Conservation (phyloP, 2,888 invertebrate genomes). For the Xylota sylvarum region DNA sequence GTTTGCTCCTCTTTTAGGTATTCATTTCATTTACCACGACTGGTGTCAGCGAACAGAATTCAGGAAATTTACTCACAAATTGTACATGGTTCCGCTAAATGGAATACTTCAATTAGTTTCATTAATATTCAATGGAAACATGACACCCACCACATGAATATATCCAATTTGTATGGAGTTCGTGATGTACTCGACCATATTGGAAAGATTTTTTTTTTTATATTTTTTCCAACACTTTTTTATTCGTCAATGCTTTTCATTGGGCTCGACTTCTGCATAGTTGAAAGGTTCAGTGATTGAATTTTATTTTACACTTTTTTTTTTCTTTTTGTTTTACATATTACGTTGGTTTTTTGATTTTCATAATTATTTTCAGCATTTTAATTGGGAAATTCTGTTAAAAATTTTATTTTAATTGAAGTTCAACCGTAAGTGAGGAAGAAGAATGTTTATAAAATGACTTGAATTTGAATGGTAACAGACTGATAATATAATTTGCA, state of each 20-base stretch:
- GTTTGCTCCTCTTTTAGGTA: too few relatives aligned
- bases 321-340: background rate
- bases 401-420: background rate
- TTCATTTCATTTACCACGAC: too few relatives aligned
- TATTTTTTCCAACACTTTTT: background rate
- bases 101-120: constrained; percentile 18
- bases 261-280: too few relatives aligned
- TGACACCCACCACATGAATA: constrained; percentile 20
- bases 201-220: background rate
- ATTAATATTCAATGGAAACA: constrained; percentile 30
- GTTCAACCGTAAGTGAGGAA: background rate
- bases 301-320: too few relatives aligned
- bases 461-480: background rate
- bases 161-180: constrained; percentile 1
- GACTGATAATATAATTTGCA: too few relatives aligned
- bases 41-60: too few relatives aligned
- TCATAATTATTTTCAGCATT: too few relatives aligned
- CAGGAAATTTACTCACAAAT: too few relatives aligned
- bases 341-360: background rate
- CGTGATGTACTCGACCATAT: background rate
- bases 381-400: background rate
- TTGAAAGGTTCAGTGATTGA: too few relatives aligned
- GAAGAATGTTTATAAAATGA: background rate
- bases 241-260: background rate
- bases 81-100: background rate